Conservation (phyloP, 2,797 vertebrate genomes). For the Selene dorsalis region DNA sequence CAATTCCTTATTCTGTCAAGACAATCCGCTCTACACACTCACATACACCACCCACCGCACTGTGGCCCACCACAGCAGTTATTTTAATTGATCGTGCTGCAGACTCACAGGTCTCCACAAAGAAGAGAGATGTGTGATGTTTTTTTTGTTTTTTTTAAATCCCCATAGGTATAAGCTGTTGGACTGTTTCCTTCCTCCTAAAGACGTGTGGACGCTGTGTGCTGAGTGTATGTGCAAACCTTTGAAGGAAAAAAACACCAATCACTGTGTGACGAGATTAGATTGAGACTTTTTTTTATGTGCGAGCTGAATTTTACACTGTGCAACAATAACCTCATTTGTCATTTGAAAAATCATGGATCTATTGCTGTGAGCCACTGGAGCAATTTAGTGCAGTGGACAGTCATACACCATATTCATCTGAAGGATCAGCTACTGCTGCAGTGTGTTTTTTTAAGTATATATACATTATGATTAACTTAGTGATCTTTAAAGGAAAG, state of each 20-base stretch:
- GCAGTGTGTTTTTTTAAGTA: background rate
- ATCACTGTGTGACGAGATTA: background rate
- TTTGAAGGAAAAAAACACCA: background rate
- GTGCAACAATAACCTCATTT: background rate
- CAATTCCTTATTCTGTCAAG: conserved; percentile 70
- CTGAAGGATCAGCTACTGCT: background rate
- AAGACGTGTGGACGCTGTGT: conserved; percentile 8
- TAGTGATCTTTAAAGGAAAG: background rate
- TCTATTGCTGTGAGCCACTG: background rate
- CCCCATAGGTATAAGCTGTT: background rate
- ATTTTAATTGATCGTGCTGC: conserved; percentile 53
- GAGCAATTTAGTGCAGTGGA: background rate
- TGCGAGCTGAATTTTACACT: background rate
- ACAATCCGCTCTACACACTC: conserved; percentile 45
- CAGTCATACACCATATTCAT: background rate
- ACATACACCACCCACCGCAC: conserved; percentile 56
- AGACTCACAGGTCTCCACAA: conserved; percentile 27
- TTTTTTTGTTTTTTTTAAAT: background rate
- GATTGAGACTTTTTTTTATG: background rate
- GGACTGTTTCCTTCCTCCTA: background rate
- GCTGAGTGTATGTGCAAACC: conserved; percentile 1
- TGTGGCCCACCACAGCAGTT: conserved; percentile 32
- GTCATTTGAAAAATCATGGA: background rate
- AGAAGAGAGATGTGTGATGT: background rate
- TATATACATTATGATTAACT: background rate